Evolutionary conservation across 2,113 vertebrate genomes (phyloP), one percentile per base, ranked within the genome.

Genomic region (Myanophis thanlyinensis): DNA sequence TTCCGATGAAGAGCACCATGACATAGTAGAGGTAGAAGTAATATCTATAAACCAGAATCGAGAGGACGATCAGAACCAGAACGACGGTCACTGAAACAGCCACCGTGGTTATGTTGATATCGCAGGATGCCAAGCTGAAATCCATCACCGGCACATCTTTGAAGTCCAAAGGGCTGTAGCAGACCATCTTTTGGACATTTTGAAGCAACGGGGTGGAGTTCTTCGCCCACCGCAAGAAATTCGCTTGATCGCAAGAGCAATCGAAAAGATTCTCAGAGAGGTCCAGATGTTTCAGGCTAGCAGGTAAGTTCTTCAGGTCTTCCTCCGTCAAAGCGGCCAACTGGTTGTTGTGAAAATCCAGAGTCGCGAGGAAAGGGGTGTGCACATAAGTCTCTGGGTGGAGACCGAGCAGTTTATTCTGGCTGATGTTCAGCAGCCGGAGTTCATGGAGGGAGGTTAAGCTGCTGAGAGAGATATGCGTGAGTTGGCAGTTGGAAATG

Each of bases 291-390:
- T 88, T 18, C 30, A 98, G 73, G 46, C 54, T 95, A 8, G 87
- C 88, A 6, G 97, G 97, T 1, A 98, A 94, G 87, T 88, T 87
- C 51, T 92, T 85, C 25, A 96, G 9, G 53, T 95, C 95, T 30
- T 97, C 95, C 2, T 92, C 91, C 27, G 92, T 59, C 25, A 97
- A 92, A 44, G 93, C 92, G 13, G 12, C 56, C 89, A 98, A 95
- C 30, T 84, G 97, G 88, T 98, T 98, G 90, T 92, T 94, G 94
- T 97, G 98, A 52, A 93, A 95, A 90, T 98, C 97, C 53, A 98
- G 93, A 27, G 88, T 22, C 40, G 2, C 94, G 84, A 98, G 97
- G 20, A 93, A 88, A 52, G 35, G 73, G 3, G 98, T 96, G 0
- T 95, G 91, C 47, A 88, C 47, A 48, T 95, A 97, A 86, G 93